Evolutionary conservation across 2,888 invertebrate genomes (phyloP), one percentile per base, ranked within the genome.

Genomic region (Leptopilina myrica): DNA sequence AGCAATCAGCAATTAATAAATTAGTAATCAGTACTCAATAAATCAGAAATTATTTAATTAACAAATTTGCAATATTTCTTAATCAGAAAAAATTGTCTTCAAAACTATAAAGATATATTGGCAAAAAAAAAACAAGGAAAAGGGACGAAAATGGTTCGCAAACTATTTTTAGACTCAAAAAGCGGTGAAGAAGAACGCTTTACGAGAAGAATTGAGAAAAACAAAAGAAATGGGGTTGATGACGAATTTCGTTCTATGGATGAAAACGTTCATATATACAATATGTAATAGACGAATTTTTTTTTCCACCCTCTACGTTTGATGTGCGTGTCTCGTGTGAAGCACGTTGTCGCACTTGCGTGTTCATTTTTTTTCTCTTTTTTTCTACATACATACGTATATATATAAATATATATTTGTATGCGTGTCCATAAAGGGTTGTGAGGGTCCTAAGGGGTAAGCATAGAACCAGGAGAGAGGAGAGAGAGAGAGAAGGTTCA

Each of bases 401-500:
- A n/a, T n/a, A n/a, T n/a, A 33, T 33, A 33, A 1, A 33, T 43
- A 6, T 49, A 11, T 11, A 12, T 49, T 69, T 14, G 69, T 53
- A 15, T 12, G 49, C 20, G 62, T 69, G 26, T 69, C 26, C 53
- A 69, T 53, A 26, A 53, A 53, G 53, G 69, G 69, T 69, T 53
- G 11, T n/a, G 14, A 49, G 69, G 33, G 66, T 53, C 26, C 26
- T 20, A 69, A 69, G 69, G 69, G 69, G 26, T 53, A 20, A 67
- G 46, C 67, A 20, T 46, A 67, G 46, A 67, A 49, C 33, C 53
- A n/a, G 53, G 53, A 73, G 78, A 76, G 78, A 77, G 82, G 81
- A 81, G 82, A 76, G 78, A 78, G 33, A 33, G 76, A 78, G 77
- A 83, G 82, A 80, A 81, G 69, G 78, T 79, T 66, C 79, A 79